Evolutionary conservation across 2,113 vertebrate genomes (phyloP).

Genomic region (Lasiurus borealis): DNA sequence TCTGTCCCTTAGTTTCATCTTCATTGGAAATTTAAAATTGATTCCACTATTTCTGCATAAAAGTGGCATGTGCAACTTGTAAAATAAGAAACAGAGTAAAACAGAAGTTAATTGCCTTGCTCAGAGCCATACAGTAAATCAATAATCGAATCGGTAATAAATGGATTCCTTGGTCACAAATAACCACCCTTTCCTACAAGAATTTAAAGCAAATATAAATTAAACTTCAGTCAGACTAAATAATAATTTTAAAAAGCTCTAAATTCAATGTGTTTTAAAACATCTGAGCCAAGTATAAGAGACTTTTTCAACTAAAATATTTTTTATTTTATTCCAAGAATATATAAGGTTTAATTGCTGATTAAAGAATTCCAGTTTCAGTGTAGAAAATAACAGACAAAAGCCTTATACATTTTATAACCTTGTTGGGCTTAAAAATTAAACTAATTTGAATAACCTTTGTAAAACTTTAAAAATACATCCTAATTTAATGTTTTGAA

Average conservation of each 20-base stretch:
- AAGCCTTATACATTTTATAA: background rate
- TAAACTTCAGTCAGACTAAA: conserved; percentile 49
- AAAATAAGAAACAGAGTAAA: conserved; percentile 67
- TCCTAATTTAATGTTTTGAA: background rate
- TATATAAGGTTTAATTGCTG: background rate
- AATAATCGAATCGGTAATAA: conserved; percentile 47
- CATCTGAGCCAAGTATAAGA: background rate
- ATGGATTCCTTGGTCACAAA: conserved; percentile 58
- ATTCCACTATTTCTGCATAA: conserved; percentile 55
- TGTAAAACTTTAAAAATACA: background rate
- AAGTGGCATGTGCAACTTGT: background rate
- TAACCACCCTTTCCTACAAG: conserved; percentile 35
- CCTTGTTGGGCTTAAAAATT: background rate
- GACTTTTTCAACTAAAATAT: background rate
- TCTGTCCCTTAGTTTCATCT: conserved; percentile 1
- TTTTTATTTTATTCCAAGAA: background rate
- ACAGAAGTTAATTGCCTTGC: conserved; percentile 68
- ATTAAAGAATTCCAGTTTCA: background rate
- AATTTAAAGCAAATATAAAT: conserved; percentile 57
- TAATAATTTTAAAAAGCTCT: background rate
- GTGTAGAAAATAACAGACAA: background rate
- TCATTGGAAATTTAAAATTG: conserved; percentile 64
- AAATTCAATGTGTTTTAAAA: conserved; percentile 27
- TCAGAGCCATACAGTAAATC: conserved; percentile 68
- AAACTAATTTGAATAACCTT: background rate